phyloP scores from a whole-genome alignment of 2,113 vertebrate genomes.

The Thinocorus orbignyianus region DNA sequence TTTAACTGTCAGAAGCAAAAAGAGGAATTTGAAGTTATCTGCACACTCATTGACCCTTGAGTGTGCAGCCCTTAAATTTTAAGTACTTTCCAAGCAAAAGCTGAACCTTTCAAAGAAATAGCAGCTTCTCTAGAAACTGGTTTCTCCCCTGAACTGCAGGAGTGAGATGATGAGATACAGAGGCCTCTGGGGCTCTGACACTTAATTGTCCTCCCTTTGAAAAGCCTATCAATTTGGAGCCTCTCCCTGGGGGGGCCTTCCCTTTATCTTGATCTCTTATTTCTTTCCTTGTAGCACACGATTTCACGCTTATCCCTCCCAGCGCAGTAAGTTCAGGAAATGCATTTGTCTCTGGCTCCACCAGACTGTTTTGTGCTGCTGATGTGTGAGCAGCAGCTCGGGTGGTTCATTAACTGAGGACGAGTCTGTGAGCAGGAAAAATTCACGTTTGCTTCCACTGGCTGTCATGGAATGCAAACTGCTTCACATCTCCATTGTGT shows the following conservation, averaged over 20 bases:
- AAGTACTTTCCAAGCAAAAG: not conserved
- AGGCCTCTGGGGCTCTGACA: not conserved
- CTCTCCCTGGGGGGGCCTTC: not conserved
- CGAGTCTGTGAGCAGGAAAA: not conserved
- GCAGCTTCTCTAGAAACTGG: not conserved
- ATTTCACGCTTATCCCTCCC: not conserved
- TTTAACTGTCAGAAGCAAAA: not conserved
- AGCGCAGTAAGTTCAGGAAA: not conserved
- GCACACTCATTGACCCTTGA: not conserved
- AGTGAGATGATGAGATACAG: not conserved
- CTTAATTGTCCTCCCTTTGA: not conserved
- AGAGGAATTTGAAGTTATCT: not conserved
- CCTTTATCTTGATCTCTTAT: not conserved
- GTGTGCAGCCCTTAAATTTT: not conserved
- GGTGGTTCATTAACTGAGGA: rapidly evolving
- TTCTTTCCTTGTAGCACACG: not conserved
- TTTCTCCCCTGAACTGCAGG: not conserved
- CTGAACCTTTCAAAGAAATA: not conserved
- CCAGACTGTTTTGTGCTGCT: not conserved
- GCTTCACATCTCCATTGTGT: not conserved
- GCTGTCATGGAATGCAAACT: not conserved
- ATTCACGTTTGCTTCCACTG: not conserved
- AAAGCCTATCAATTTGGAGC: not conserved
- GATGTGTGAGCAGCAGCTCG: not conserved
- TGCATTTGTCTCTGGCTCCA: not conserved